phyloP scores from a whole-genome alignment of 2,797 vertebrate species.

The Leucoraja ocellata region DNA sequence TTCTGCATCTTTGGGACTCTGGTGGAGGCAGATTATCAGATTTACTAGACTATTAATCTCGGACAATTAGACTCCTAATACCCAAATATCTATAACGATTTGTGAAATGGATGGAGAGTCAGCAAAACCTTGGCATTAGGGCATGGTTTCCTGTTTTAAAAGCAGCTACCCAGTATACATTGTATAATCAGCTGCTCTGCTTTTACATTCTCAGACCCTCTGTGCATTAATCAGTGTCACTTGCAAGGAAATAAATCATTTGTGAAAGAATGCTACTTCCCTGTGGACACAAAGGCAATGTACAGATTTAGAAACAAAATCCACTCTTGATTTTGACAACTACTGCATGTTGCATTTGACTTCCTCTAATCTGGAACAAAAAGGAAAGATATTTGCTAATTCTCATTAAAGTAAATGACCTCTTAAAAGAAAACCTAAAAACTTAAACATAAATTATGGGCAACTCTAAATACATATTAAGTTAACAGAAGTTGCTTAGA shows the following conservation, averaged over 20 bases:
- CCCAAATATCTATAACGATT: neutral
- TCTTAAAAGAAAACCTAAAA: neutral
- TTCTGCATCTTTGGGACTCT: too few species aligned
- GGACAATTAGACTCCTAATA: too few species aligned
- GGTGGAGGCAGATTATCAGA: too few species aligned
- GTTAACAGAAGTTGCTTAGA: neutral
- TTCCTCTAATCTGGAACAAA: neutral
- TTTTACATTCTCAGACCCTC: neutral
- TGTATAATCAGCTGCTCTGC: neutral
- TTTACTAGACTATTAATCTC: too few species aligned
- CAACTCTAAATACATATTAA: neutral
- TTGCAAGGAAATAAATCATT: slow-evolving; percentile 18
- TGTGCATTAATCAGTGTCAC: slow-evolving; percentile 32
- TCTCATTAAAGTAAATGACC: neutral
- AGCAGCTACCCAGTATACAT: neutral
- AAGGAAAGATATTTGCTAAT: neutral
- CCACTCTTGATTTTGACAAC: slow-evolving; percentile 8
- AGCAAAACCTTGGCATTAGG: neutral
- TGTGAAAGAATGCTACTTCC: slow-evolving; percentile 19
- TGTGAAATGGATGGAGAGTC: neutral
- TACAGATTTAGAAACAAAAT: slow-evolving; percentile 25
- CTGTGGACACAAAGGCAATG: slow-evolving; percentile 33
- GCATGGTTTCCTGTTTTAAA: neutral
- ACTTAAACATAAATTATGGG: neutral
- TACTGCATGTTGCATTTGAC: neutral